A percentile compares a stretch with the other conserved stretches of the same genome.
Evolutionary conservation across 2,888 invertebrate species (phyloP).

Genomic region (Lochmaea crataegi): DNA sequence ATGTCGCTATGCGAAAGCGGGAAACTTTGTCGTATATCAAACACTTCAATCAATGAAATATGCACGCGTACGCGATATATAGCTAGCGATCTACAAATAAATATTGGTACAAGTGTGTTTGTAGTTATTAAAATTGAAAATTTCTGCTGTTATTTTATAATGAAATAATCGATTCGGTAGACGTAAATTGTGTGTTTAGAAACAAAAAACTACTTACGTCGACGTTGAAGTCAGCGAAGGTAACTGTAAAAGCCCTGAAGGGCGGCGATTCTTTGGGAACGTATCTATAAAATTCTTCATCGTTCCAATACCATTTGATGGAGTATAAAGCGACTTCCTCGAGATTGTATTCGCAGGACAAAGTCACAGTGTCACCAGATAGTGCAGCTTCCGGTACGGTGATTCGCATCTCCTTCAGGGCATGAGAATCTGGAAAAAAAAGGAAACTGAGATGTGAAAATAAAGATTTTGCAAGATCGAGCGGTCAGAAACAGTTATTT

Average conservation of each 20-base stretch:
- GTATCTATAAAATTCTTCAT: conserved; percentile 69
- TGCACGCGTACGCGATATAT: background rate
- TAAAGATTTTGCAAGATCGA: too few species aligned
- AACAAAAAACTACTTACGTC: conserved; percentile 63
- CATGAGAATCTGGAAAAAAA: conserved; percentile 54
- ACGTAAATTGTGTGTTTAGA: too few species aligned
- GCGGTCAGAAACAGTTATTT: too few species aligned
- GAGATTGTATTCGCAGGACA: conserved; percentile 68
- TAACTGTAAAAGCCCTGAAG: conserved; percentile 65
- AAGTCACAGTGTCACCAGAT: conserved; percentile 65
- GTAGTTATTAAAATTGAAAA: too few species aligned
- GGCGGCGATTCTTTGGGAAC: conserved; percentile 69
- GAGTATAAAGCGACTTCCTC: conserved; percentile 67
- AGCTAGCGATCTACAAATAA: background rate
- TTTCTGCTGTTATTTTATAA: too few species aligned
- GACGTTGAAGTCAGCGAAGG: conserved; percentile 62
- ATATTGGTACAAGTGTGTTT: background rate
- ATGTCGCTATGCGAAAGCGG: background rate
- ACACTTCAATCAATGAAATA: conserved; percentile 3
- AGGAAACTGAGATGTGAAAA: conserved; percentile 4
- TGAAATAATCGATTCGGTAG: too few species aligned
- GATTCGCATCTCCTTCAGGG: conserved; percentile 60
- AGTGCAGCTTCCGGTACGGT: conserved; percentile 65
- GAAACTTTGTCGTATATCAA: background rate
- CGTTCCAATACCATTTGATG: conserved; percentile 70